phyloP scores from a whole-genome alignment of 2,888 invertebrate species.

The Drosophila limbata region DNA sequence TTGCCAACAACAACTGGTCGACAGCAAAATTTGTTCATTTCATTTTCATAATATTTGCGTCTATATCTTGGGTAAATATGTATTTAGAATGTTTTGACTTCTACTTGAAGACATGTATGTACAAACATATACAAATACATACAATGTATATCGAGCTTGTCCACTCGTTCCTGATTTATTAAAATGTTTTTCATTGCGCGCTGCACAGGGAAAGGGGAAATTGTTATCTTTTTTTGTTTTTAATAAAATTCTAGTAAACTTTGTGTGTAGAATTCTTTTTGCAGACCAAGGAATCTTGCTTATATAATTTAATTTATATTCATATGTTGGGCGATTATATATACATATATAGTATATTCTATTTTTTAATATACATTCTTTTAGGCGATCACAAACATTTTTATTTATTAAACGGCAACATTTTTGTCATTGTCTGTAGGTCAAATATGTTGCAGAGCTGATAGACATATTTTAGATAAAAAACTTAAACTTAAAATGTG shows the following conservation, averaged over 20 bases:
- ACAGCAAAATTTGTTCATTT: slow-evolving; percentile 56
- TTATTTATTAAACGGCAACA: slow-evolving; percentile 46
- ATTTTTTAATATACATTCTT: slow-evolving; percentile 13
- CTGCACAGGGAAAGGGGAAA: background rate
- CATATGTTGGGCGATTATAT: slow-evolving; percentile 32
- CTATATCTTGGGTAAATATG: slow-evolving; percentile 55
- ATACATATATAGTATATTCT: slow-evolving; percentile 1
- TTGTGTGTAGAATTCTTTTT: slow-evolving; percentile 40
- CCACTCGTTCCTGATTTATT: slow-evolving; percentile 55
- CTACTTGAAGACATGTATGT: background rate
- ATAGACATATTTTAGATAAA: background rate
- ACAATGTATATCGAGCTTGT: slow-evolving; percentile 40
- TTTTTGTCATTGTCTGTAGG: slow-evolving; percentile 74
- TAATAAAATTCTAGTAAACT: slow-evolving; percentile 39
- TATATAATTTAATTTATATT: slow-evolving; percentile 75
- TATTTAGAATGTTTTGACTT: slow-evolving; percentile 41
- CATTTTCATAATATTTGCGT: slow-evolving; percentile 65
- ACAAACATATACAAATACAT: slow-evolving; percentile 6
- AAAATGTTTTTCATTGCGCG: slow-evolving; percentile 38
- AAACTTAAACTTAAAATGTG: background rate
- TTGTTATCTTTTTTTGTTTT: slow-evolving; percentile 22
- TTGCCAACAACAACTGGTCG: slow-evolving; percentile 44
- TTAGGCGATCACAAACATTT: slow-evolving; percentile 9
- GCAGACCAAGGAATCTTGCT: slow-evolving; percentile 40
- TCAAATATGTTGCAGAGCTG: slow-evolving; percentile 59